Base-by-base conservation (phyloP, 2,797 vertebrate genomes). In the Euthynnus affinis region DNA sequence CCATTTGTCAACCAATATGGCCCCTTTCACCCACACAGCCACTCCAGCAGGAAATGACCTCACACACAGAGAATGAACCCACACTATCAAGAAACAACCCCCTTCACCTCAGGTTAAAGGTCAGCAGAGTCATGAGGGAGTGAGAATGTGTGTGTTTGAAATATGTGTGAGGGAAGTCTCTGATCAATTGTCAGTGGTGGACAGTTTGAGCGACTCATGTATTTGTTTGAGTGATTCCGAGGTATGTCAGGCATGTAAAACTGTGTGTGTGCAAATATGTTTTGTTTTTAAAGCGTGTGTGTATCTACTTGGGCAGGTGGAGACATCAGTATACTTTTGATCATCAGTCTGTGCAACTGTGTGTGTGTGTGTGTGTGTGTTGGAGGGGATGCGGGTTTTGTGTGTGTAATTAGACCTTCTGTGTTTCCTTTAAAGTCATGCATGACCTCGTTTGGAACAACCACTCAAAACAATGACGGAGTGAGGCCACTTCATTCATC, bases 31-130 rank as follows among this genome's bases (percentile, higher is more conserved):
- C 81, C 61, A 72, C 34, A 42, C 53, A 70, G 76, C 82, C 68
- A 69, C 67, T 82, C 51, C 7, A 42, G 81, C 76, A 92, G 92
- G 92, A 94, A 92, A 91, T 92, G 88, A 94, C 88, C 89, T 92
- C 90, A 93, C 65, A 75, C 80, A 64, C 78, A 1, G 76, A 89
- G 80, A 92, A 92, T 90, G 92, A 87, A 87, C 87, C 87, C 81
- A 17, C 75, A 76, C 63, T 79, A 73, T 86, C 74, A 87, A 14
- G 81, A 92, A 82, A 83, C 78, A 70, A 79, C 76, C 77, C 74
- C 88, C 71, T 86, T 92, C 85, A 86, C 88, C 88, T 76, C 27
- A 72, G 85, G 86, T 90, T 61, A 89, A 71, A 86, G 85, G 84
- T 91, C 85, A 40, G 42, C 0, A 14, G 63, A 91, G 89, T 91